A percentile compares a stretch with the other conserved stretches of the same genome.
Evolutionary conservation across 2,113 vertebrate species (phyloP).

Genomic region (Tachysurus fulvidraco): DNA sequence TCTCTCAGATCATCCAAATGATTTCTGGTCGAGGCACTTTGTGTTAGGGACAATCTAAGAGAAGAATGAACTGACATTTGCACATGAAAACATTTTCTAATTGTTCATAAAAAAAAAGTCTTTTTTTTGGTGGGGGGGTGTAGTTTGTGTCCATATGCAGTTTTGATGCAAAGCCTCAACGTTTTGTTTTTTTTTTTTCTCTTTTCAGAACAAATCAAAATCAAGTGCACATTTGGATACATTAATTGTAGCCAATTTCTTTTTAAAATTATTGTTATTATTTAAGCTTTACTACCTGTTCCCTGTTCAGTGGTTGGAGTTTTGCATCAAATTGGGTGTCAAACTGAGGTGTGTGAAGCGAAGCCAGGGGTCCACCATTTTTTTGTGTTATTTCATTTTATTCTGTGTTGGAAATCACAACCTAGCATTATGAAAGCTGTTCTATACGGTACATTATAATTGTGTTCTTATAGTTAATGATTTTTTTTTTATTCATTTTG

Average conservation of each 20-base stretch:
- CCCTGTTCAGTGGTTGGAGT: conserved; percentile 42
- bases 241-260: background rate
- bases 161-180: conserved; percentile 22
- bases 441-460: background rate
- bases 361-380: background rate
- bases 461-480: background rate
- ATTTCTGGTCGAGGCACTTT: conserved; percentile 31
- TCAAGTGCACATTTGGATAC: conserved; percentile 44
- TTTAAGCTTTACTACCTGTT: conserved; percentile 29
- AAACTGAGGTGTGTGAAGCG: background rate
- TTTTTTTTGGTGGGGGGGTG: background rate
- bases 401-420: background rate
- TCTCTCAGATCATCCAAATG: conserved; percentile 32
- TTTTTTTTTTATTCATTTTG: background rate
- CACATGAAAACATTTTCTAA: conserved; percentile 47
- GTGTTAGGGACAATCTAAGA: conserved; percentile 8
- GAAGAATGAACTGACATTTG: conserved; percentile 34
- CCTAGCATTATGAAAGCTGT: background rate
- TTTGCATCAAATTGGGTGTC: conserved; percentile 21
- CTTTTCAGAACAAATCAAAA: conserved; percentile 12
- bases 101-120: conserved; percentile 32
- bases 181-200: conserved; percentile 19
- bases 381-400: background rate
- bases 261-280: background rate
- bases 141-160: conserved; percentile 19